Evolutionary conservation across 2,888 invertebrate genomes (phyloP).

Genomic region (Meta bourneti): DNA sequence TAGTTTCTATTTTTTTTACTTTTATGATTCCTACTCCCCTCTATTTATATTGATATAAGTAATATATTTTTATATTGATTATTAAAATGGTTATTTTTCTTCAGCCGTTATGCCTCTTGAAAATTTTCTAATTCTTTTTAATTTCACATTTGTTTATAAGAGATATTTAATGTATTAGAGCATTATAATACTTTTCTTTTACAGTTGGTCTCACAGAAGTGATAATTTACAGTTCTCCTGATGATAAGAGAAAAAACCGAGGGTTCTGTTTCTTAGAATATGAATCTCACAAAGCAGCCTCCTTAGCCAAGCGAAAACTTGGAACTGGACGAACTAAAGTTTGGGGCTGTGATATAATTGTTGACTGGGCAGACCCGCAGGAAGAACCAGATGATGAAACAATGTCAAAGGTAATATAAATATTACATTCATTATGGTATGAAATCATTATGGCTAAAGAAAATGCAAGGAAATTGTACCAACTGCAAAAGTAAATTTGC

Average conservation of each 20-base stretch:
- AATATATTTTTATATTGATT: too few species aligned
- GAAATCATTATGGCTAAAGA: too few species aligned
- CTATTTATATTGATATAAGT: too few species aligned
- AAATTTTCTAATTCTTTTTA: too few species aligned
- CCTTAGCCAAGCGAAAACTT: conserved; percentile 96
- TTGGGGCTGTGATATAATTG: conserved; percentile 99
- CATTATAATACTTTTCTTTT: conserved; percentile 24
- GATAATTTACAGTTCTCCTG: conserved; percentile 99
- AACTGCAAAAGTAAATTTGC: too few species aligned
- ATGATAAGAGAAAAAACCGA: conserved; percentile 99
- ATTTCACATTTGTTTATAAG: too few species aligned
- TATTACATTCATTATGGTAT: neutral
- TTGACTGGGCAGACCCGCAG: conserved; percentile 99
- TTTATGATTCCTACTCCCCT: too few species aligned
- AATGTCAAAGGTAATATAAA: conserved; percentile 91
- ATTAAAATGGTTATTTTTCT: too few species aligned
- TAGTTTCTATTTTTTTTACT: too few species aligned
- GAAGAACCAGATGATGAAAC: conserved; percentile 99
- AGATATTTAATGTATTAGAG: too few species aligned
- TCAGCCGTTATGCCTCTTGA: too few species aligned
- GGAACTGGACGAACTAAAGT: conserved; percentile 96
- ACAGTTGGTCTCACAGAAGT: conserved; percentile 98
- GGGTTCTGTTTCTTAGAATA: conserved; percentile 99
- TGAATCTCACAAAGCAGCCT: conserved; percentile 99
- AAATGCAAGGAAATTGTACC: too few species aligned